Evolutionary conservation across 2,113 vertebrate genomes (phyloP).

Genomic region (Rhinolophus ferrumequinum): DNA sequence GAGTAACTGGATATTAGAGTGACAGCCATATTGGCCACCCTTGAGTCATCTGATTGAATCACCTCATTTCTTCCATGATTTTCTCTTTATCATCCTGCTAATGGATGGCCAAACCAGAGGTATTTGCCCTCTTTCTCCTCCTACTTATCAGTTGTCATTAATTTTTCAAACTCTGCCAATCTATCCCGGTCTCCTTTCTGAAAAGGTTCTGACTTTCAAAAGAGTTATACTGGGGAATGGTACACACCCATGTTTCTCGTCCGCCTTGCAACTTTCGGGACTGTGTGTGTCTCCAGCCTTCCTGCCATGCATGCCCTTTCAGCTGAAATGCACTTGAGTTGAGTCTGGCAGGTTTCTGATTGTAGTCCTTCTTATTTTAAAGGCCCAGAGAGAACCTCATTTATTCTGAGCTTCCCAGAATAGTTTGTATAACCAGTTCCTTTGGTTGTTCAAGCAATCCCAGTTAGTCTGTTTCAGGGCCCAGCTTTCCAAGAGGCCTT

Average conservation of each 20-base stretch:
- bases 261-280: background rate
- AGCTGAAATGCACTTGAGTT: background rate
- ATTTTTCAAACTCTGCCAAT: conserved; percentile 52
- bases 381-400: background rate
- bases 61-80: conserved; percentile 27
- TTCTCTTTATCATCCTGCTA: conserved; percentile 19
- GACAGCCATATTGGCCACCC: background rate
- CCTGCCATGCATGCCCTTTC: background rate
- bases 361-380: background rate
- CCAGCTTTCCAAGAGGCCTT: background rate
- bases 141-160: background rate
- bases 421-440: background rate
- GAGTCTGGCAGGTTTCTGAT: conserved; percentile 23
- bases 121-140: background rate
- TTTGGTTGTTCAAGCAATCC: background rate
- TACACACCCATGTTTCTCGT: background rate
- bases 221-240: background rate
- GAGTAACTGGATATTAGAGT: conserved; percentile 35
- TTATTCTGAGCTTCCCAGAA: conserved; percentile 14
- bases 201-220: conserved; percentile 35
- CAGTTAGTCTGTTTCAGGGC: background rate
- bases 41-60: background rate
- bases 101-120: background rate
- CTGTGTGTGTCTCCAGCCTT: background rate
- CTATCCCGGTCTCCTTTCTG: conserved; percentile 2